These are phyloP conservation scores for Nomada fucata DNA, from an alignment of 2,888 invertebrate species.

Conservation along the genomic window DNA sequence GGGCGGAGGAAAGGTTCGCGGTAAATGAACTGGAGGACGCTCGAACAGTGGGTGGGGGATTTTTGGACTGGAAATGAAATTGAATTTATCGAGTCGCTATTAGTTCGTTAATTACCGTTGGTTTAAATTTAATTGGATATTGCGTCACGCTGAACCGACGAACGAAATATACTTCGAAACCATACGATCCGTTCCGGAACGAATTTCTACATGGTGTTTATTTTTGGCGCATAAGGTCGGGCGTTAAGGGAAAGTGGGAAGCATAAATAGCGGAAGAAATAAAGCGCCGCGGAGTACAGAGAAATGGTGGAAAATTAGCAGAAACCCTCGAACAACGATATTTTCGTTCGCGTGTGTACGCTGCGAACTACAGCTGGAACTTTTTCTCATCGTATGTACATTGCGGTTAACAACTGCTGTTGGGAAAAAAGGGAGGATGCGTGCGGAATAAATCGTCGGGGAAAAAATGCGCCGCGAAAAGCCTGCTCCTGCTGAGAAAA, in stretches of 20 bases:
- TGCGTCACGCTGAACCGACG: background rate
- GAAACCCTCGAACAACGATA: constrained; percentile 45
- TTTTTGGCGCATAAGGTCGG: background rate
- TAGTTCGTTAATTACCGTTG: background rate
- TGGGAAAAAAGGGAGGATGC: constrained; percentile 19
- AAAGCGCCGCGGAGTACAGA: background rate
- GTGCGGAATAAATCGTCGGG: constrained; percentile 49
- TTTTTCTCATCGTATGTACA: constrained; percentile 47
- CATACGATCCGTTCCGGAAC: background rate
- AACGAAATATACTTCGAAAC: constrained; percentile 15
- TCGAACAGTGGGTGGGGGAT: background rate
- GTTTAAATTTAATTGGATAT: background rate
- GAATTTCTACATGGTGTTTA: background rate
- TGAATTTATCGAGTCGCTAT: background rate
- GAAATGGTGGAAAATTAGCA: constrained; percentile 57
- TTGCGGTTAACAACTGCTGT: constrained; percentile 34
- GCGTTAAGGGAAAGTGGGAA: background rate
- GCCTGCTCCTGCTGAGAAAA: constrained; percentile 30
- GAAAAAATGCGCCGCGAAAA: constrained; percentile 37
- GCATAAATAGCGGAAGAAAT: background rate
- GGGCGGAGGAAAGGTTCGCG: background rate
- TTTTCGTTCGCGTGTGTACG: constrained; percentile 31
- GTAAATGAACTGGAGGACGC: background rate
- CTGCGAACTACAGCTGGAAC: constrained; percentile 24
- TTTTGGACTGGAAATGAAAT: background rate